Evolutionary conservation across 2,888 invertebrate species (phyloP).

Genomic region (Lamellibrachia satsuma): DNA sequence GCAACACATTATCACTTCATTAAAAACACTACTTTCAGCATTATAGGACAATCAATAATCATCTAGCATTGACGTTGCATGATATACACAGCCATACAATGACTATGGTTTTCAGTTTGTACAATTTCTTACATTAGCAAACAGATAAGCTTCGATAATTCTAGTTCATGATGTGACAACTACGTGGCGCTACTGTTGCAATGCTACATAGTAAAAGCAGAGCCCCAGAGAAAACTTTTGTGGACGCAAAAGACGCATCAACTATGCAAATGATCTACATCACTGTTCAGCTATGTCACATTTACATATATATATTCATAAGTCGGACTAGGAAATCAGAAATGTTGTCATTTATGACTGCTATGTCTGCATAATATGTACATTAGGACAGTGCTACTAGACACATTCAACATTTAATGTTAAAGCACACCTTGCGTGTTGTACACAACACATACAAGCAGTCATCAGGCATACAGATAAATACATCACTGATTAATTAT

Average conservation of each 20-base stretch:
- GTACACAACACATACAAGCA: not conserved
- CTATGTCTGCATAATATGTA: not conserved
- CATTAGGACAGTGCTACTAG: not conserved
- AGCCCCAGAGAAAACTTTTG: not conserved
- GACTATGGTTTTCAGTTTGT: not conserved
- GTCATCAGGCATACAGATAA: not conserved
- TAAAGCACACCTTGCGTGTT: not conserved
- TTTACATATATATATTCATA: constrained; percentile 13
- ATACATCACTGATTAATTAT: not conserved
- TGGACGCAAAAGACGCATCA: not conserved
- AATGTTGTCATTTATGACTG: not conserved
- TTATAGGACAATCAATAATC: not conserved
- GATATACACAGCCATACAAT: constrained; percentile 17
- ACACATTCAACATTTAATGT: not conserved
- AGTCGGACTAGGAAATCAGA: not conserved
- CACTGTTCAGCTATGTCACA: not conserved
- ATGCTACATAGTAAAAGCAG: not conserved
- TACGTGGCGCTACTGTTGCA: not conserved
- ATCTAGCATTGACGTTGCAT: not conserved
- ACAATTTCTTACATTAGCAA: not conserved
- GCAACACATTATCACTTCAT: not conserved
- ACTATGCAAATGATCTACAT: not conserved
- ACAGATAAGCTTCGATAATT: not conserved
- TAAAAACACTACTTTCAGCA: constrained; percentile 3
- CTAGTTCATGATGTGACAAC: not conserved